Base-by-base conservation (phyloP, 2,888 invertebrate genomes). In the Adelphocoris suturalis region DNA sequence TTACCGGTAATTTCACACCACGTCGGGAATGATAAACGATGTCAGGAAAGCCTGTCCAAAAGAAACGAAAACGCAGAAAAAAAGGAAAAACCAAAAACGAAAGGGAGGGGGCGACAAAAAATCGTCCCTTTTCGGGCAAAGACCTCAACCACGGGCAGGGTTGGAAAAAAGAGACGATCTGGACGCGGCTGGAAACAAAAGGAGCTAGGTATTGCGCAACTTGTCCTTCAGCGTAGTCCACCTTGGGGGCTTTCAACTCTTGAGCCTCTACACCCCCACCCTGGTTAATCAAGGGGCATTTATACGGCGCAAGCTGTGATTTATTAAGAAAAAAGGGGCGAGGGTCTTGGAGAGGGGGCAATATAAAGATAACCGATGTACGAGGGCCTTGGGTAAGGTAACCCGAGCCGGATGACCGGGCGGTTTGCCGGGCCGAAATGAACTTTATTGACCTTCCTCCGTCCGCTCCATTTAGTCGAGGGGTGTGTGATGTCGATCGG, bases 191-290 rank as follows among this genome's bases (percentile, higher is more conserved):
- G 80, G 16, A 82, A 82, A 48, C 52, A 82, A 82, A 82, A 52
- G 82, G 48, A 23, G 23, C 68, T 37, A 86, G 85, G 82, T 28
- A 84, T 86, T 75, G 55, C 68, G 48, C 19, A 75, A 86, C 61
- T 28, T 75, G 86, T 90, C 89, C 90, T 90, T 89, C 85, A 52
- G 80, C 75, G 27, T 13, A 68, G 68, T 68, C 68, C 11, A 23
- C 68, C 19, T 23, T 78, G 78, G 78, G 47, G 78, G 78, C 78
- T 47, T 78, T 78, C 78, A 78, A 78, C 78, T 78, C 68, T 19
- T 16, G 14, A 11, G 27, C 68, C 68, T 23, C 68, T 52, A 52
- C 52, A 52, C 13, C 52, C 52, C 16, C 14, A 16, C 27, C n/a
- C 27, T 1, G 27, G 68, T 68, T 68, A 68, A 68, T 68, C 68